A percentile compares a stretch with the other conserved stretches of the same genome.
Conservation (phyloP, 2,888 invertebrate genomes). For the Drosophila neoperkinsi region DNA sequence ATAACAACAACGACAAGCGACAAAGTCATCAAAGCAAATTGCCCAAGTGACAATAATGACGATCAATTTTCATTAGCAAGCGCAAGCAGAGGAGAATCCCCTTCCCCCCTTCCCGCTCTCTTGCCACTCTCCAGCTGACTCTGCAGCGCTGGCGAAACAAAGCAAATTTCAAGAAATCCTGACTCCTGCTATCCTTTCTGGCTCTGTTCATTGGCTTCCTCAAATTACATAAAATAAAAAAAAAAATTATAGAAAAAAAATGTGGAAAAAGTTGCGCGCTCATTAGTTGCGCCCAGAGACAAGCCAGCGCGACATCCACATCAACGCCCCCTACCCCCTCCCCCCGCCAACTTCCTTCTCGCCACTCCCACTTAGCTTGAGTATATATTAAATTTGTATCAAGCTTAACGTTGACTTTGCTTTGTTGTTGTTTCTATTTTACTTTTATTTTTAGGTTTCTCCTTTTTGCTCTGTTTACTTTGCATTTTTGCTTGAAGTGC, state of each 20-base stretch:
- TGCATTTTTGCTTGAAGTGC: slow-evolving; percentile 36
- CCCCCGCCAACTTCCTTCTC: slow-evolving; percentile 1
- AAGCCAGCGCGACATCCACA: slow-evolving; percentile 41
- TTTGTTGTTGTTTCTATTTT: slow-evolving; percentile 4
- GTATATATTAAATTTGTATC: slow-evolving; percentile 68
- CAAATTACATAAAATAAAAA: slow-evolving; percentile 30
- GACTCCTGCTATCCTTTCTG: slow-evolving; percentile 29
- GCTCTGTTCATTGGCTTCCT: slow-evolving; percentile 14
- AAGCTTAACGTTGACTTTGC: slow-evolving; percentile 66
- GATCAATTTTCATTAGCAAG: slow-evolving; percentile 73
- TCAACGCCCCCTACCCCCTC: too few species aligned
- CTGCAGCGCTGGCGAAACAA: slow-evolving; percentile 4
- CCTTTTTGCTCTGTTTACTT: slow-evolving; percentile 34
- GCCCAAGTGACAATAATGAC: slow-evolving; percentile 51
- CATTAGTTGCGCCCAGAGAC: slow-evolving; percentile 59
- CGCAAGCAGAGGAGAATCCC: not conserved
- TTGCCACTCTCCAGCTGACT: not conserved
- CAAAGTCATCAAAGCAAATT: slow-evolving; percentile 63
- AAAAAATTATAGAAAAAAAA: slow-evolving; percentile 8
- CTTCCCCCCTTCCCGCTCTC: too few species aligned
- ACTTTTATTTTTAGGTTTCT: slow-evolving; percentile 31
- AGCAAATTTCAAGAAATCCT: slow-evolving; percentile 45
- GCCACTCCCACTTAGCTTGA: slow-evolving; percentile 32
- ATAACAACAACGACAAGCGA: slow-evolving; percentile 39
- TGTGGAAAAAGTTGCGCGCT: slow-evolving; percentile 45